Conservation (phyloP, 2,888 invertebrate species). For the Bibio marci region DNA sequence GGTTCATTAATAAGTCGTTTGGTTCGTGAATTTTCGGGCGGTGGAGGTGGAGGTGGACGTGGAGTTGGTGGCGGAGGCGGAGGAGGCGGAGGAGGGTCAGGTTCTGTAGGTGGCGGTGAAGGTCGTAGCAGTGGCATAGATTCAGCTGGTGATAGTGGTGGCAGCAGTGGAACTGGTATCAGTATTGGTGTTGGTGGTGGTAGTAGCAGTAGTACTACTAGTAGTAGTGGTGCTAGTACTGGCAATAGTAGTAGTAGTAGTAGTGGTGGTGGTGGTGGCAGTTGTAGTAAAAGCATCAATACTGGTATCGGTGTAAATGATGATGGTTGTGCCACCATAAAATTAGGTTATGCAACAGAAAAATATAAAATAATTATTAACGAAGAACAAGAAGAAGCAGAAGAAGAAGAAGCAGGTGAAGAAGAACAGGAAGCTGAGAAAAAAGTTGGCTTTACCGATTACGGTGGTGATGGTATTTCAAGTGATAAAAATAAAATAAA, state of each 20-base stretch:
- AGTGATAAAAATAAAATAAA: too few species aligned
- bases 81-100: neutral
- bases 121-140: neutral
- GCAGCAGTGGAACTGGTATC: neutral
- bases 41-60: neutral
- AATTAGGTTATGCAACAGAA: too few species aligned
- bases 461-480: too few species aligned
- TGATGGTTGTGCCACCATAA: too few species aligned
- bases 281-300: slow-evolving; percentile 3
- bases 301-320: slow-evolving; percentile 1
- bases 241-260: slow-evolving; percentile 5
- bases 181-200: neutral
- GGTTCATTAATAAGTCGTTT: slow-evolving; percentile 6
- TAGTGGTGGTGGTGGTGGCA: neutral
- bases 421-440: too few species aligned
- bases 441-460: too few species aligned
- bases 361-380: too few species aligned
- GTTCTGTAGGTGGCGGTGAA: neutral
- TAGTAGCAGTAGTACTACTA: slow-evolving; percentile 3
- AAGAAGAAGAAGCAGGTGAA: too few species aligned
- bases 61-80: neutral
- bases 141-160: neutral
- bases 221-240: slow-evolving; percentile 9
- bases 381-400: too few species aligned
- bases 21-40: slow-evolving; percentile 5